Conservation (phyloP, 2,113 vertebrate genomes). For the Tychaedon coryphoeus region DNA sequence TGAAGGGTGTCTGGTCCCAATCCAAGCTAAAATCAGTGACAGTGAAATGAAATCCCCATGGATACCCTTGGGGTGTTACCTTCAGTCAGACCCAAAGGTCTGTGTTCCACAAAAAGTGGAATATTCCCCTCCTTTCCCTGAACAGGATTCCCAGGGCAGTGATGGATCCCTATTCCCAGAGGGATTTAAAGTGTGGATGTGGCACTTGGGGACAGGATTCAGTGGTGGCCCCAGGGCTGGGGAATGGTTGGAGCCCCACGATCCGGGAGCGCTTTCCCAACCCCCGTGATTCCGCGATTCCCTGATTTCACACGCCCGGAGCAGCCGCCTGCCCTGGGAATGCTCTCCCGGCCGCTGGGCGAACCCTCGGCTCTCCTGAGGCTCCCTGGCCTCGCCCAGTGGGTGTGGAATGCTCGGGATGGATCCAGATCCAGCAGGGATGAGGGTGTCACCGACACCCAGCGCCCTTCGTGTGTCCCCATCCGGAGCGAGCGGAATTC, state of each 20-base stretch:
- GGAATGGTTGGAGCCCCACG: rapidly evolving
- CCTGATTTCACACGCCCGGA: background rate
- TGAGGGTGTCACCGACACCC: background rate
- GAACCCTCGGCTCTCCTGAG: background rate
- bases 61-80: rapidly evolving
- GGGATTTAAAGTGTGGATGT: background rate
- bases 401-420: background rate
- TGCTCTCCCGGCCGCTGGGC: background rate
- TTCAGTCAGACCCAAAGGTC: rapidly evolving
- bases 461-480: rapidly evolving
- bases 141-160: background rate
- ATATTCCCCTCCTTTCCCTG: too few species aligned
- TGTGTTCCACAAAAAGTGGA: background rate
- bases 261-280: background rate
- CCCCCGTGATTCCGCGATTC: rapidly evolving
- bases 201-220: rapidly evolving
- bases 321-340: background rate
- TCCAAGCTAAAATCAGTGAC: rapidly evolving
- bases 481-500: background rate
- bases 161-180: background rate
- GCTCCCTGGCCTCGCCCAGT: rapidly evolving
- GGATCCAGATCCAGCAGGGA: background rate
- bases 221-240: background rate
- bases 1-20: background rate
- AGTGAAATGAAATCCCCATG: background rate